phyloP scores from a whole-genome alignment of 2,888 invertebrate species.

The Sthenelais limicola region DNA sequence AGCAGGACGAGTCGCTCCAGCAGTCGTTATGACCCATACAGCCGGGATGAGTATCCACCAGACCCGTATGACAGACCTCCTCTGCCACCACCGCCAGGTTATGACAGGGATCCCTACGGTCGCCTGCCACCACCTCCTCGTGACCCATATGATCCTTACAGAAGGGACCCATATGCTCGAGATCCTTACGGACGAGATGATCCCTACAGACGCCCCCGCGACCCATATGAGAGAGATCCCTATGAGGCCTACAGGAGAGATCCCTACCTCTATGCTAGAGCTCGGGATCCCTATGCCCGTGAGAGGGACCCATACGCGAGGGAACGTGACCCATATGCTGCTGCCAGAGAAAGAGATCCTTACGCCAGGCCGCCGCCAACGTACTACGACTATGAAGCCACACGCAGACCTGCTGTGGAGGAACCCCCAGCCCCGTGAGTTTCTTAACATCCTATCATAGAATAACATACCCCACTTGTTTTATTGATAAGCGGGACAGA shows the following conservation, averaged over 20 bases:
- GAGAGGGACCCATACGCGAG: slow-evolving; percentile 24
- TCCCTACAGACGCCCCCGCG: slow-evolving; percentile 15
- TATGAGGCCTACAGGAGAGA: slow-evolving; percentile 25
- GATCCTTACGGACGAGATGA: slow-evolving; percentile 16
- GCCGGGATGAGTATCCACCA: slow-evolving; percentile 15
- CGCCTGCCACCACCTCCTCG: slow-evolving; percentile 32
- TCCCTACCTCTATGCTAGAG: slow-evolving; percentile 27
- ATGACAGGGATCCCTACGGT: slow-evolving; percentile 31
- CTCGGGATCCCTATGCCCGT: slow-evolving; percentile 18
- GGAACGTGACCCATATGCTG: slow-evolving; percentile 17
- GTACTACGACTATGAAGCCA: slow-evolving; percentile 28
- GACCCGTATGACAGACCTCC: slow-evolving; percentile 32
- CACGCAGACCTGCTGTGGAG: not conserved
- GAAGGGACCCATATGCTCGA: slow-evolving; percentile 24
- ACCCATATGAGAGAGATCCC: slow-evolving; percentile 21
- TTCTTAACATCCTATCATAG: too few relatives aligned
- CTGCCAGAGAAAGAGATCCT: slow-evolving; percentile 22
- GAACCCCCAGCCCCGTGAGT: too few relatives aligned
- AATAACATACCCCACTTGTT: too few relatives aligned
- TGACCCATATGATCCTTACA: slow-evolving; percentile 21
- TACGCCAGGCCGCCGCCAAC: slow-evolving; percentile 19
- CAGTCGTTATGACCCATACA: slow-evolving; percentile 23
- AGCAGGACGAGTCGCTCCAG: not conserved
- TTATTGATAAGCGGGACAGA: too few relatives aligned
- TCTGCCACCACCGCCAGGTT: not conserved